A percentile compares a stretch with the other conserved stretches of the same genome.
Evolutionary conservation across 2,113 vertebrate genomes (phyloP).

Genomic region (Thinocorus orbignyianus): DNA sequence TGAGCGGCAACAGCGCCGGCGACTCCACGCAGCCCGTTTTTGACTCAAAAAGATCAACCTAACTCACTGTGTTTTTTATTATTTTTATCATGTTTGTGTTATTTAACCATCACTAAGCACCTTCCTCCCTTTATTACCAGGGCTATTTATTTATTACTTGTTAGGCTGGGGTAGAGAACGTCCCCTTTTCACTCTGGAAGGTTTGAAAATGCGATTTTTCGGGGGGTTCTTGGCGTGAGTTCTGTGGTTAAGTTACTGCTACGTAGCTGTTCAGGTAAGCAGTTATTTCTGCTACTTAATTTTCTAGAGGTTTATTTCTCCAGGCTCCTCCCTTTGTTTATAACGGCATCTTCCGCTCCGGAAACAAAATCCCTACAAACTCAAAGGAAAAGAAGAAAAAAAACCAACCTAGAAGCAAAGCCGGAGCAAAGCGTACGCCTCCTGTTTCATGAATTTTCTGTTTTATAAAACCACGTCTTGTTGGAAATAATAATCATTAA

Average conservation of each 20-base stretch:
- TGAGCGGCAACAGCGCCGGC: background rate
- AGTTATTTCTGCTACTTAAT: background rate
- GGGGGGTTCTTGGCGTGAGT: background rate
- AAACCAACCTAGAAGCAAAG: background rate
- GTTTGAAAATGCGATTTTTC: background rate
- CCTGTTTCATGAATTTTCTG: background rate
- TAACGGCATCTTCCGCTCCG: background rate
- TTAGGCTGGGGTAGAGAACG: background rate
- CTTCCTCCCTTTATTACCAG: background rate
- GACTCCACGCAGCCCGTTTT: background rate
- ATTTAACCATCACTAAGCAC: slow-evolving; percentile 20
- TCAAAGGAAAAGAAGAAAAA: background rate
- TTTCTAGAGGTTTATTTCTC: background rate
- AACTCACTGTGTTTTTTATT: background rate
- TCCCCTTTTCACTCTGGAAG: background rate
- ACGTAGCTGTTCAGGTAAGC: background rate
- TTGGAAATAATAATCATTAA: background rate
- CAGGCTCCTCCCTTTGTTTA: slow-evolving; percentile 1
- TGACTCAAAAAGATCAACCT: background rate
- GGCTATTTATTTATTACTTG: background rate
- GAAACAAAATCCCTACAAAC: background rate
- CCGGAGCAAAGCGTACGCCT: background rate
- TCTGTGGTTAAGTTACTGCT: background rate
- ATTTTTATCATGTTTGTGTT: background rate
- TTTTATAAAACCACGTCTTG: background rate